Evolutionary conservation across 2,888 invertebrate genomes (phyloP).

Genomic region (Spialia ferax): DNA sequence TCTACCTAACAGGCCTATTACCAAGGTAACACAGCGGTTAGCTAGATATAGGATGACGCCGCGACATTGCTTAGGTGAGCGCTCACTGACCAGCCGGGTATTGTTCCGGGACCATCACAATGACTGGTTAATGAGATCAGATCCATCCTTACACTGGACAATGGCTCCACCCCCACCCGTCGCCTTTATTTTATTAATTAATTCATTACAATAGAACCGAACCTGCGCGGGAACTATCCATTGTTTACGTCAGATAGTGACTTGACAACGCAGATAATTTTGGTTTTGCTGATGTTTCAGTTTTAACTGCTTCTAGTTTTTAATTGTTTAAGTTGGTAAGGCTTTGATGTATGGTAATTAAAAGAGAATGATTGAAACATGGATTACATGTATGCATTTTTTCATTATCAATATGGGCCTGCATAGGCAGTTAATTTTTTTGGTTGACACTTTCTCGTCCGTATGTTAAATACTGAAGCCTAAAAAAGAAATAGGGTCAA

Average conservation of each 20-base stretch:
- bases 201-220: slow-evolving; percentile 83
- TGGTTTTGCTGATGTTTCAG: slow-evolving; percentile 12
- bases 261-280: slow-evolving; percentile 68
- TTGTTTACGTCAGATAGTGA: slow-evolving; percentile 72
- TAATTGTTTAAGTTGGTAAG: background rate
- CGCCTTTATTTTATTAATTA: slow-evolving; percentile 85
- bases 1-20: background rate
- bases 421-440: no score
- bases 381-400: no score
- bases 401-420: no score
- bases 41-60: slow-evolving; percentile 57
- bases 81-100: slow-evolving; percentile 60
- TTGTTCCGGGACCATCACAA: slow-evolving; percentile 75
- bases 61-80: slow-evolving; percentile 60
- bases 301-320: background rate
- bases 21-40: background rate
- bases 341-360: no score
- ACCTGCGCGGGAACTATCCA: slow-evolving; percentile 77
- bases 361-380: no score
- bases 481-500: no score
- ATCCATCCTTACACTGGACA: slow-evolving; percentile 80
- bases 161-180: slow-evolving; percentile 64
- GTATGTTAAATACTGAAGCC: no score
- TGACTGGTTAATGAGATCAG: slow-evolving; percentile 86
- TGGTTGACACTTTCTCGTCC: no score